These are phyloP conservation scores for Oryzaephilus surinamensis DNA, from an alignment of 1,140 invertebrate genomes.

Conservation along the genomic window DNA sequence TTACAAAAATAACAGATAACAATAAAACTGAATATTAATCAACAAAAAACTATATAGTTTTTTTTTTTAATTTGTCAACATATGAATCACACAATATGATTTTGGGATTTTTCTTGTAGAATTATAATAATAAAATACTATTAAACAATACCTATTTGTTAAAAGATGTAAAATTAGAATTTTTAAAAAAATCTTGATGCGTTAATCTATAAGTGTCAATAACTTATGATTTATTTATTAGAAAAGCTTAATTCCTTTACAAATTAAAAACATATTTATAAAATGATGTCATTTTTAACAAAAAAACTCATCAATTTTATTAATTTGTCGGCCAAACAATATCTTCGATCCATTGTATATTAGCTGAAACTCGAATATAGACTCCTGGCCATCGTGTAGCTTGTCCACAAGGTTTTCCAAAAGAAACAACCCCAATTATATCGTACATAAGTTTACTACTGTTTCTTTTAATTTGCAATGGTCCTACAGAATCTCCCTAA, in stretches of 20 bases:
- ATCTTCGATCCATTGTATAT: constrained; percentile 53
- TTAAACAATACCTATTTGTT: too few relatives aligned
- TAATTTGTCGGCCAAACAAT: constrained; percentile 43
- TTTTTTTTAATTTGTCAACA: too few relatives aligned
- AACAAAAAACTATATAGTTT: too few relatives aligned
- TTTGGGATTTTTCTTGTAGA: too few relatives aligned
- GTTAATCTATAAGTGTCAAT: background rate
- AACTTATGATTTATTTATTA: background rate
- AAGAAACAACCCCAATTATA: constrained; percentile 51
- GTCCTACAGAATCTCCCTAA: constrained; percentile 22
- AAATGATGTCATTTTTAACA: background rate
- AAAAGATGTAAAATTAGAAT: too few relatives aligned
- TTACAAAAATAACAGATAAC: too few relatives aligned
- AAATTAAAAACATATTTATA: background rate
- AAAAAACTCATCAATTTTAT: background rate
- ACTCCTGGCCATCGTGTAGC: constrained; percentile 45
- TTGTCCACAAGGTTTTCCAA: constrained; percentile 44
- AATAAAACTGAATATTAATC: too few relatives aligned
- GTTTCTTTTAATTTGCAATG: constrained; percentile 30
- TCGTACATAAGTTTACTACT: constrained; percentile 36
- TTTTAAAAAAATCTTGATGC: constrained; percentile 1
- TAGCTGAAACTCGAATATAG: constrained; percentile 52
- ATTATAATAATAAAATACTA: too few relatives aligned
- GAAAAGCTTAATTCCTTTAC: background rate
- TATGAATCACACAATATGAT: too few relatives aligned